Conservation (phyloP, 2,888 invertebrate genomes). For the Lissocephala sabroskyi region DNA sequence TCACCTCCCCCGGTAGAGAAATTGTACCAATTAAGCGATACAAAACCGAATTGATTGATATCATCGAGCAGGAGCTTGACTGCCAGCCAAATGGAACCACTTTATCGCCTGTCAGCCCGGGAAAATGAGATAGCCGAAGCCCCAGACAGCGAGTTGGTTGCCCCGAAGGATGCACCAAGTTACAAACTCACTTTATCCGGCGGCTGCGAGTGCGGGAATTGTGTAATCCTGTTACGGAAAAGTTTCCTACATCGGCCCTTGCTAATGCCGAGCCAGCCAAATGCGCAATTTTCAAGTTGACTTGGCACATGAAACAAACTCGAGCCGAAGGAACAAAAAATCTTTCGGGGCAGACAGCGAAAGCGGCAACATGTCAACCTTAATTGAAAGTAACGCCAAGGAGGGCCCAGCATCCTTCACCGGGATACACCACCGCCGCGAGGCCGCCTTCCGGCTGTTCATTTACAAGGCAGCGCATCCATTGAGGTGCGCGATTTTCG, state of each 20-base stretch:
- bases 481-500: conserved; percentile 31
- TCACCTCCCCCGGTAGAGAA: not conserved
- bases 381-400: conserved; percentile 44
- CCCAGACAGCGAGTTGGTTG: too few species aligned
- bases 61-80: not conserved
- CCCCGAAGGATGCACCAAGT: not conserved
- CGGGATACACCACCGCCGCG: not conserved
- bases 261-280: conserved; percentile 25
- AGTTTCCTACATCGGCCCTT: conserved; percentile 11
- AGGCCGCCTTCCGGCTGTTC: conserved; percentile 45
- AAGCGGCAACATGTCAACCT: conserved; percentile 42
- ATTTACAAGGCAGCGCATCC: conserved; percentile 56
- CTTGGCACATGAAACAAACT: conserved; percentile 52
- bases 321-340: conserved; percentile 10
- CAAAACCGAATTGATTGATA: not conserved
- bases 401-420: conserved; percentile 28
- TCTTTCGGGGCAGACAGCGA: not conserved
- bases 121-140: not conserved
- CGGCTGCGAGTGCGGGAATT: not conserved
- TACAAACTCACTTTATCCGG: not conserved
- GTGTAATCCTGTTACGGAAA: conserved; percentile 29
- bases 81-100: not conserved
- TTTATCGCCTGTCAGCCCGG: not conserved
- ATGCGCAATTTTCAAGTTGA: conserved; percentile 65
- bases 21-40: not conserved